Percentiles rank a stretch among this genome's conserved stretches.
Evolutionary conservation across 2,113 vertebrate species (phyloP).

Genomic region (Gambusia affinis): DNA sequence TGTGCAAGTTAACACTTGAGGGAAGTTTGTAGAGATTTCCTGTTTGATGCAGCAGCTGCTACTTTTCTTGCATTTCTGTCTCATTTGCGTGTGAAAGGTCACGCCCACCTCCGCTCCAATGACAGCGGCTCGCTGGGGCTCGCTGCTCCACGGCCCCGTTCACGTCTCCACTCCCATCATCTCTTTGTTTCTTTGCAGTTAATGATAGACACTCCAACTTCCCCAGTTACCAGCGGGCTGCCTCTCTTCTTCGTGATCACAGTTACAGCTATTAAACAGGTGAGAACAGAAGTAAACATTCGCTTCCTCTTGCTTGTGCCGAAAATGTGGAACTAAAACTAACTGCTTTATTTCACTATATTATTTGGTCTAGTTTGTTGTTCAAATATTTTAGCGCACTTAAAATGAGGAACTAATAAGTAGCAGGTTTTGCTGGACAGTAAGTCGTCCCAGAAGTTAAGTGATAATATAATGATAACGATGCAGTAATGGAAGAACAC

Average conservation of each 20-base stretch:
- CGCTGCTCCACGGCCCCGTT: background rate
- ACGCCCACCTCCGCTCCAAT: background rate
- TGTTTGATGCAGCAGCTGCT: slow-evolving; percentile 41
- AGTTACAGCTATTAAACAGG: slow-evolving; percentile 99
- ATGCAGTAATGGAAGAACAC: too few species aligned
- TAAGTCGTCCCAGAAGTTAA: too few species aligned
- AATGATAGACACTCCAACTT: slow-evolving; percentile 99
- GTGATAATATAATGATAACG: too few species aligned
- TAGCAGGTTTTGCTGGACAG: too few species aligned
- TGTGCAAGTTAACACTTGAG: slow-evolving; percentile 28
- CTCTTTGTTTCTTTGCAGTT: slow-evolving; percentile 80
- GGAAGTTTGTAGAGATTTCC: slow-evolving; percentile 50
- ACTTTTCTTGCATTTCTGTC: slow-evolving; percentile 21
- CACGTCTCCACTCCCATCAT: background rate
- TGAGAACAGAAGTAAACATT: slow-evolving; percentile 66
- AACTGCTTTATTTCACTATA: background rate
- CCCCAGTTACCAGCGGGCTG: slow-evolving; percentile 97
- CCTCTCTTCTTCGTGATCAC: slow-evolving; percentile 99
- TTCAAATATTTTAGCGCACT: too few species aligned
- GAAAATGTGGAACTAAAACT: slow-evolving; percentile 34
- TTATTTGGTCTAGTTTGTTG: background rate
- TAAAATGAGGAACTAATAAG: too few species aligned
- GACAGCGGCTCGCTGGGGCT: background rate
- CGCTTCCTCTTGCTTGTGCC: slow-evolving; percentile 24
- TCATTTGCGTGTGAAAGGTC: background rate